Conservation (phyloP, 2,888 invertebrate species). For the Ashinkailepas kermadecensis region DNA sequence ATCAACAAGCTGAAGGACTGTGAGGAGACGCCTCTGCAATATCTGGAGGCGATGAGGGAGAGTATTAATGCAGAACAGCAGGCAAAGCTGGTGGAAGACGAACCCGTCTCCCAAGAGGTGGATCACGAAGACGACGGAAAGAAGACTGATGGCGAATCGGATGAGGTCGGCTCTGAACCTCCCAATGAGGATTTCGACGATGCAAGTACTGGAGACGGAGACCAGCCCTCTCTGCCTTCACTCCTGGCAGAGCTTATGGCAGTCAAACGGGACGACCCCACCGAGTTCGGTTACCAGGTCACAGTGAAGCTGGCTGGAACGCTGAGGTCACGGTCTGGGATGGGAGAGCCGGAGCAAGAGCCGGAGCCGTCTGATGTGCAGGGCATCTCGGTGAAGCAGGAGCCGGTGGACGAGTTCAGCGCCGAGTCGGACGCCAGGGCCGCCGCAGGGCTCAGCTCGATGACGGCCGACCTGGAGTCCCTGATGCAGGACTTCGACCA, state of each 20-base stretch:
- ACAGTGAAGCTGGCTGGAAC: background rate
- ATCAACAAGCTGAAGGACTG: background rate
- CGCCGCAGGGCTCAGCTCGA: background rate
- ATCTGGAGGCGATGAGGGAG: background rate
- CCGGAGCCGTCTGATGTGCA: background rate
- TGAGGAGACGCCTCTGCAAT: background rate
- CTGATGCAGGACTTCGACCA: slow-evolving; percentile 8
- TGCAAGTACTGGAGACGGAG: background rate
- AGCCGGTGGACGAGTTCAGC: background rate
- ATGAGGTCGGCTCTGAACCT: background rate
- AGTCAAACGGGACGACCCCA: background rate
- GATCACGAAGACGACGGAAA: background rate
- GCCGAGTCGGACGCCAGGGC: slow-evolving; percentile 6
- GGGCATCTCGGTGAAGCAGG: slow-evolving; percentile 35
- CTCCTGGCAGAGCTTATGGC: background rate
- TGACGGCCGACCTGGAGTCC: background rate
- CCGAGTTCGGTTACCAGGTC: background rate
- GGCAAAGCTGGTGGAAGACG: background rate
- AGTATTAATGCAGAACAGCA: too few relatives aligned
- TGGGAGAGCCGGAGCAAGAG: background rate
- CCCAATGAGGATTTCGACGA: background rate
- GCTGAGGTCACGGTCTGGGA: background rate
- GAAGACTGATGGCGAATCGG: background rate
- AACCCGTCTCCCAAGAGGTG: background rate
- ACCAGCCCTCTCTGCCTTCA: background rate